These are phyloP conservation scores for Nothoprocta perdicaria DNA, from an alignment of 2,113 vertebrate genomes.

Conservation along the genomic window DNA sequence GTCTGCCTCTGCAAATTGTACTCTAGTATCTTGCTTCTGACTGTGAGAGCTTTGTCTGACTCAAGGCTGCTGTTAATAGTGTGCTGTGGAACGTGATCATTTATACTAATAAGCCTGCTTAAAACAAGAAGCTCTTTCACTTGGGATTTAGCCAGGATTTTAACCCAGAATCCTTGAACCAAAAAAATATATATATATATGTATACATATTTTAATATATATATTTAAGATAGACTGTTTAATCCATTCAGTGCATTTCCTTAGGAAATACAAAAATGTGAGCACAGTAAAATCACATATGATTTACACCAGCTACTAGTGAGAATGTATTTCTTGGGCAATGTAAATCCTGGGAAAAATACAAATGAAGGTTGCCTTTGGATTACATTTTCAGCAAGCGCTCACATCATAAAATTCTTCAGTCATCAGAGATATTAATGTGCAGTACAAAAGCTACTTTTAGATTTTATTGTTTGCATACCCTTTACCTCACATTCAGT, in stretches of 20 bases:
- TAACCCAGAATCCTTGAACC: background rate
- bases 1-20: background rate
- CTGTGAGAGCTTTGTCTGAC: background rate
- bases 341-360: background rate
- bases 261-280: background rate
- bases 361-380: background rate
- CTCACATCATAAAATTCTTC: background rate
- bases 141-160: constrained; percentile 4
- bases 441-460: background rate
- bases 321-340: background rate
- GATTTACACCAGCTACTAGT: background rate
- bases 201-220: too few species aligned
- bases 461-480: background rate
- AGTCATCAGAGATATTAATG: background rate
- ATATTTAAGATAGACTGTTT: constrained; percentile 3
- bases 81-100: background rate
- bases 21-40: background rate
- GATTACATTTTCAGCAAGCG: background rate
- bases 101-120: background rate
- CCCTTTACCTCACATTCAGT: background rate
- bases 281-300: constrained; percentile 11
- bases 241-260: background rate
- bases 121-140: constrained; percentile 41
- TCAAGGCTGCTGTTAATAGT: background rate
- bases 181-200: too few species aligned